Evolutionary conservation across 1,140 invertebrate genomes (phyloP), one percentile per base, ranked within the genome.

Genomic region (Bacillus rossius): DNA sequence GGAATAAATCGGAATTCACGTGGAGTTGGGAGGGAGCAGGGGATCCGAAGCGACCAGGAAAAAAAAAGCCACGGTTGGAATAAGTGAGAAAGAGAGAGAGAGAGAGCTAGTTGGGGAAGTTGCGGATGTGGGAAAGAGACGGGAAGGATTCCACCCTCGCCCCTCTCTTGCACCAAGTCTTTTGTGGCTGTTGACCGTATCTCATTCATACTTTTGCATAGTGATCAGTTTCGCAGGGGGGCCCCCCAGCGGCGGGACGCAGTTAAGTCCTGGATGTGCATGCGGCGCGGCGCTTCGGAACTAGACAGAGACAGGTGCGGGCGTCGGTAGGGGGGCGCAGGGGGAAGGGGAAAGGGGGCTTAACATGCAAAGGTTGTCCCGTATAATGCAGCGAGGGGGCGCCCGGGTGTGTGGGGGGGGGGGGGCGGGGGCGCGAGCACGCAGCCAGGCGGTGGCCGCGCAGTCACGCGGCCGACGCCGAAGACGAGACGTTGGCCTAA

Each of bases 181-280:
- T 34, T 34, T 34, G 29, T 34, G 23, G 25, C 17, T 23, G 43
- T 47, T 49, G 26, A 47, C 55, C 47, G 55, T 57, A 59, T 59
- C 57, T 59, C 57, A 59, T 59, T 59, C 57, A 59, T 59, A 59
- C 57, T 59, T 59, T 59, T 59, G 57, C 57, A 59, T 59, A 59
- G 57, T 59, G 57, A 59, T 59, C 57, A 59, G 57, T n/a, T 26
- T 23, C 22, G 20, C 43, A 56, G 40, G 16, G 53, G 43, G 43
- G 51, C 26, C 40, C 17, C 20, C 20, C 26, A 23, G 40, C 40
- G 40, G 53, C 34, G 40, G 10, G 53, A 42, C 25, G 23, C 53
- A 25, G 53, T 20, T 25, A 20, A 49, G 47, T 49, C 13, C 3
- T 17, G 20, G 47, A 16, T 20, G 47, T 25, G 47, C 14, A 20